A percentile compares a stretch with the other conserved stretches of the same genome.
phyloP scores from a whole-genome alignment of 2,888 invertebrate genomes.

The Euclidia mi region DNA sequence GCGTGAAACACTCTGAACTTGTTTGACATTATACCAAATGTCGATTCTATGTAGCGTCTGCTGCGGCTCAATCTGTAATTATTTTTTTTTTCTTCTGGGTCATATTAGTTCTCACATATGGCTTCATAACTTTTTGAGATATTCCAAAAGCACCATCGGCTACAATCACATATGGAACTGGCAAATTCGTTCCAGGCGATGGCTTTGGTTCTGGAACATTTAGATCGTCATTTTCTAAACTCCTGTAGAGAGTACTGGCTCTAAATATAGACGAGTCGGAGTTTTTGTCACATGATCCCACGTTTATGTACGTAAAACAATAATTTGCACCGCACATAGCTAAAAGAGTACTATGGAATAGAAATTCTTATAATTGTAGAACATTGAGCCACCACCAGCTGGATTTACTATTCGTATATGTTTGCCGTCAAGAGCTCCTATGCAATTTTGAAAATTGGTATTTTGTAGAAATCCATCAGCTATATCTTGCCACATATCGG shows the following conservation, averaged over 20 bases:
- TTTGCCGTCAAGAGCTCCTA: slow-evolving; percentile 42
- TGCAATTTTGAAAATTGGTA: slow-evolving; percentile 27
- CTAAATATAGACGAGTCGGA: slow-evolving; percentile 50
- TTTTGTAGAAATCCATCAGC: slow-evolving; percentile 24
- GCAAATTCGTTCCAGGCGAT: slow-evolving; percentile 50
- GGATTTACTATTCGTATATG: too few relatives aligned
- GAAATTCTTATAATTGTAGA: slow-evolving; percentile 56
- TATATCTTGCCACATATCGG: slow-evolving; percentile 38
- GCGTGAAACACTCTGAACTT: slow-evolving; percentile 58
- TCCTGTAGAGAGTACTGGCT: slow-evolving; percentile 39
- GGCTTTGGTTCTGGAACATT: slow-evolving; percentile 37
- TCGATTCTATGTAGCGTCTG: slow-evolving; percentile 49
- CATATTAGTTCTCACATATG: slow-evolving; percentile 48
- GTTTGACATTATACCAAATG: slow-evolving; percentile 50
- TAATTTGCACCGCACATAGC: slow-evolving; percentile 59
- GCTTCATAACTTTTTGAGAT: slow-evolving; percentile 43
- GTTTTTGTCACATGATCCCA: too few relatives aligned
- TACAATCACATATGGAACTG: slow-evolving; percentile 50
- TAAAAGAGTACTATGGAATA: slow-evolving; percentile 57
- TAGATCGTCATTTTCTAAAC: slow-evolving; percentile 39
- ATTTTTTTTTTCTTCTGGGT: slow-evolving; percentile 36
- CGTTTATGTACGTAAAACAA: too few relatives aligned
- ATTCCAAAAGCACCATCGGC: slow-evolving; percentile 60
- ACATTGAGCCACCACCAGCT: slow-evolving; percentile 21
- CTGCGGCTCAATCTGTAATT: slow-evolving; percentile 36